Evolutionary conservation across 2,888 invertebrate genomes (phyloP), one percentile per base, ranked within the genome.

Genomic region (Clistopyga incitator): DNA sequence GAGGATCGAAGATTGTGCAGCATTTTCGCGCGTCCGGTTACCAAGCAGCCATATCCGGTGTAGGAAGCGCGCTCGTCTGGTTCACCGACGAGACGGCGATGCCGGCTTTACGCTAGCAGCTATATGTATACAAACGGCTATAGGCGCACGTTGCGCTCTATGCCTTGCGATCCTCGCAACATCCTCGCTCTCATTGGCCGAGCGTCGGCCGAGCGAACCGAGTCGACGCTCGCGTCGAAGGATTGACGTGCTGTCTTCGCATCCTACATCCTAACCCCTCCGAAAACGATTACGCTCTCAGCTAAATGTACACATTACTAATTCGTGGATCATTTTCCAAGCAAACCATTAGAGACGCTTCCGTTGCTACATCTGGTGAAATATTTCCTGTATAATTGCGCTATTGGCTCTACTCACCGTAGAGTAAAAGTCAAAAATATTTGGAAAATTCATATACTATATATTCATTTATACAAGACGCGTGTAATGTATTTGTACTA

Each of bases 11-110:
- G 64, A 64, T 67, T 81, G 78, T 54, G 50, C 72, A 75, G 85
- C 86, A 71, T 88, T 87, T 85, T 85, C 86, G 86, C 83, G 84
- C 85, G 81, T 88, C 88, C 88, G 88, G 86, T 85, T 84, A 86
- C 85, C 86, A 85, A 82, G 78, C 84, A 79, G 84, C 84, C 86
- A 85, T 87, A 88, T 88, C 86, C 88, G 88, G 83, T 78, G 50
- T 72, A 68, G 45, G 52, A 70, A 67, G 65, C 72, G 77, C 20
- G 68, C 34, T 50, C 45, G 11, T 25, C 20, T 56, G 59, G 42
- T 52, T 74, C 56, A 50, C 54, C 34, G 67, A 64, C 42, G 74
- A 74, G 68, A 72, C 78, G 74, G 23, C 75, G 61, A 75, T 45
- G 70, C 47, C 65, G 23, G 50, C 56, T 71, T 23, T 23, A 20